phyloP scores from a whole-genome alignment of 2,113 vertebrate species.

The Hiodon alosoides region DNA sequence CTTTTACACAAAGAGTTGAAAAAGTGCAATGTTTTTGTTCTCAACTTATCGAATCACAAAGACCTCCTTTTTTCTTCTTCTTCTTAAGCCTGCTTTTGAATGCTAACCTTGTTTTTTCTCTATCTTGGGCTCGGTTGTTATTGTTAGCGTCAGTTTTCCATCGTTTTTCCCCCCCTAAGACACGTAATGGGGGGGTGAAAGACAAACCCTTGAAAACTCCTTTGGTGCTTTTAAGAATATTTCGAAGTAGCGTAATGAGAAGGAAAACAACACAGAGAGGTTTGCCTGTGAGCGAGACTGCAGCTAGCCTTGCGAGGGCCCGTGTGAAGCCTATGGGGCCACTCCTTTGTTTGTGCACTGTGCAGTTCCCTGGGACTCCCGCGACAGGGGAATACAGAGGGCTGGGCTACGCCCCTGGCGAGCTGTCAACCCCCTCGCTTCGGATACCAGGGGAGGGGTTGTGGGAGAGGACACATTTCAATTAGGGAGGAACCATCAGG shows the following conservation, averaged over 20 bases:
- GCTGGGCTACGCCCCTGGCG: constrained; percentile 59
- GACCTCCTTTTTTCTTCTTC: not conserved
- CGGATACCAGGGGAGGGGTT: constrained; percentile 32
- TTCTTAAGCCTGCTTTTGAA: constrained; percentile 8
- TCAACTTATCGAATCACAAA: not conserved
- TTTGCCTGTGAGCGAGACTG: constrained; percentile 60
- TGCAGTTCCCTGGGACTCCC: constrained; percentile 59
- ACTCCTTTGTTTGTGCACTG: constrained; percentile 61
- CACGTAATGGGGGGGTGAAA: constrained; percentile 40
- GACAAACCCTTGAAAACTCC: constrained; percentile 41
- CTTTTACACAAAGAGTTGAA: not conserved
- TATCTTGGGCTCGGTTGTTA: constrained; percentile 60
- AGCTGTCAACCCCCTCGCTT: constrained; percentile 48
- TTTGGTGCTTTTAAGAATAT: constrained; percentile 70
- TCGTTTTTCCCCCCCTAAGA: constrained; percentile 50
- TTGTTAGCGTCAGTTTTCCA: constrained; percentile 48
- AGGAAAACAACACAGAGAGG: constrained; percentile 39
- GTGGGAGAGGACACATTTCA: constrained; percentile 59
- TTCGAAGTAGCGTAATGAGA: constrained; percentile 72
- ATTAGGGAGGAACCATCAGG: constrained; percentile 51
- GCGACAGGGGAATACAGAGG: constrained; percentile 60
- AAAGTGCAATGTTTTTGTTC: not conserved
- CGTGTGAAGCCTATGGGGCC: constrained; percentile 54
- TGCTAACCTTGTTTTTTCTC: constrained; percentile 45
- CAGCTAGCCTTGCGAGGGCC: constrained; percentile 48